These are phyloP conservation scores for Hemistola chrysoprasaria DNA, from an alignment of 2,888 invertebrate genomes.

Conservation along the genomic window DNA sequence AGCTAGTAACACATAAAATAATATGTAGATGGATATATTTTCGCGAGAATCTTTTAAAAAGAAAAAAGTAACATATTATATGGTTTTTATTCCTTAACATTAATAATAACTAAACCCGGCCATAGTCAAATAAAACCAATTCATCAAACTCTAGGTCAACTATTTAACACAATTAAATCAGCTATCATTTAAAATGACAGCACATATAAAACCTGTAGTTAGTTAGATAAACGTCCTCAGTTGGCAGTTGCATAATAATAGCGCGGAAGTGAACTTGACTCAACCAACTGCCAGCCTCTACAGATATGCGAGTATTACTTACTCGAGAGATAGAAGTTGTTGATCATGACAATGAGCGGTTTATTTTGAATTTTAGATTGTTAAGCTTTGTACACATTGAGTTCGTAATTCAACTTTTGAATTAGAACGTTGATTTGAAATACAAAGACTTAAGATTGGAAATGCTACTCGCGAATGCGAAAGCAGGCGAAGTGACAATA, in stretches of 20 bases:
- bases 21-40: too few relatives aligned
- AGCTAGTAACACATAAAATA: too few relatives aligned
- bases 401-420: neutral
- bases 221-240: slow-evolving; percentile 6
- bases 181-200: slow-evolving; percentile 1
- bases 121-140: too few relatives aligned
- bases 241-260: slow-evolving; percentile 28
- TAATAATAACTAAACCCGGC: too few relatives aligned
- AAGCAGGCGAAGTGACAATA: too few relatives aligned
- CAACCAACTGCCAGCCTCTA: slow-evolving; percentile 19
- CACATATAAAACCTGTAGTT: slow-evolving; percentile 6
- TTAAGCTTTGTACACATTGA: slow-evolving; percentile 3
- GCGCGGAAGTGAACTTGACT: slow-evolving; percentile 33
- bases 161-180: neutral
- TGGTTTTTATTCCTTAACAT: too few relatives aligned
- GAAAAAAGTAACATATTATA: too few relatives aligned
- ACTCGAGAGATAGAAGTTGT: slow-evolving; percentile 37
- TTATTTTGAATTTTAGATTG: slow-evolving; percentile 4
- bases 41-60: too few relatives aligned
- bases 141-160: neutral
- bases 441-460: too few relatives aligned
- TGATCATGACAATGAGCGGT: slow-evolving; percentile 26
- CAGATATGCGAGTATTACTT: too few relatives aligned
- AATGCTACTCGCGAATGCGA: too few relatives aligned
- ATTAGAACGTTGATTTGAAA: too few relatives aligned